Evolutionary conservation across 2,888 invertebrate genomes (phyloP).

Genomic region (Xestoiulus laeticollis): DNA sequence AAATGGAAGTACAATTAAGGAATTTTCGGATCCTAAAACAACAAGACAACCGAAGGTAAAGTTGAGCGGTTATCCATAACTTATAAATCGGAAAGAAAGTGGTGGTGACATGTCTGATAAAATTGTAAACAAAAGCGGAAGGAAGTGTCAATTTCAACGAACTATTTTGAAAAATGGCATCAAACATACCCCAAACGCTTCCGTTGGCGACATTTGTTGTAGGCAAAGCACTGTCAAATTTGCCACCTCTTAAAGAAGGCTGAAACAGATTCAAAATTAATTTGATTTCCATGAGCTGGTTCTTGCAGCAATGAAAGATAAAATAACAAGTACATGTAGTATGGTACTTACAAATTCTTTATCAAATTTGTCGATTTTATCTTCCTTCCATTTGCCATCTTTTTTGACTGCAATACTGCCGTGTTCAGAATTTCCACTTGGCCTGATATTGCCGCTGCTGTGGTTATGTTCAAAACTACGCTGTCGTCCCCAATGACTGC

Average conservation of each 20-base stretch:
- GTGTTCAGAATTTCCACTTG: constrained; percentile 29
- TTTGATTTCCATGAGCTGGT: not conserved
- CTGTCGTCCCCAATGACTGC: constrained; percentile 56
- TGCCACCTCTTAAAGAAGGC: constrained; percentile 57
- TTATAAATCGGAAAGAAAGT: too few relatives aligned
- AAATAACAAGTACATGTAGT: not conserved
- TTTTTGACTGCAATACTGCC: constrained; percentile 20
- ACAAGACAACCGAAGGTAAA: not conserved
- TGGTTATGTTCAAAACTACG: constrained; percentile 56
- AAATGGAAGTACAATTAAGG: not conserved
- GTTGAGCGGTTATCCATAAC: too few relatives aligned
- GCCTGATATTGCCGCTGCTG: constrained; percentile 53
- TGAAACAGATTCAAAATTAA: constrained; percentile 50
- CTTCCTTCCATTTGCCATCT: constrained; percentile 47
- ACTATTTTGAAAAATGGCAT: not conserved
- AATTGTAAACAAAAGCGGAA: too few relatives aligned
- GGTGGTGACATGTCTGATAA: too few relatives aligned
- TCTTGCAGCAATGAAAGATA: not conserved
- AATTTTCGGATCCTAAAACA: not conserved
- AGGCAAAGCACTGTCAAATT: constrained; percentile 24
- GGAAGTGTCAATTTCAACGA: too few relatives aligned
- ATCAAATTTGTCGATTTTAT: constrained; percentile 58
- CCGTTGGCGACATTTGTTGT: constrained; percentile 56
- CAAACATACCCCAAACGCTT: constrained; percentile 58
- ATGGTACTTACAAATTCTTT: constrained; percentile 58